Evolutionary conservation across 2,888 invertebrate genomes (phyloP).

Genomic region (Zygaena filipendulae): DNA sequence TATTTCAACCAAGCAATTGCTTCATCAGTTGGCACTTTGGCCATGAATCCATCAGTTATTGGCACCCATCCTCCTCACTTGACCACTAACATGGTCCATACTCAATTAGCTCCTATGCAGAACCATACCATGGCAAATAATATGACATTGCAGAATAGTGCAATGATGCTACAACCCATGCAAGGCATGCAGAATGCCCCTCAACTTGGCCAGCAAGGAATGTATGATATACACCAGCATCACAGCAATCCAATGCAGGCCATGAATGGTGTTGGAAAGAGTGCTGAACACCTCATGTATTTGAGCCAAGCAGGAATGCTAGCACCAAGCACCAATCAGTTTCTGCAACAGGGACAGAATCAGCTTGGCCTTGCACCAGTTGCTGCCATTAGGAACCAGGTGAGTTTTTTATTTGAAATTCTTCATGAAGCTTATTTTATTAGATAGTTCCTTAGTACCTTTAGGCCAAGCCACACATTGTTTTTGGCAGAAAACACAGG

Average conservation of each 20-base stretch:
- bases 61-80: slow-evolving; percentile 57
- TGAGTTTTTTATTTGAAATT: slow-evolving; percentile 27
- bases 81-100: slow-evolving; percentile 62
- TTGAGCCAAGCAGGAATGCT: slow-evolving; percentile 64
- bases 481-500: slow-evolving; percentile 9
- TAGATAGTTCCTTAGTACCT: background rate
- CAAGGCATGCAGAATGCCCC: slow-evolving; percentile 63
- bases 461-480: background rate
- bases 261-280: slow-evolving; percentile 62
- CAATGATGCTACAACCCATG: slow-evolving; percentile 59
- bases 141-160: slow-evolving; percentile 52
- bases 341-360: slow-evolving; percentile 72
- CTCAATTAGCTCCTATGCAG: slow-evolving; percentile 63
- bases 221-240: slow-evolving; percentile 61
- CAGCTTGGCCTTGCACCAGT: slow-evolving; percentile 64
- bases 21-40: slow-evolving; percentile 56
- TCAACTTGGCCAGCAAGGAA: slow-evolving; percentile 60
- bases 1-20: slow-evolving; percentile 58
- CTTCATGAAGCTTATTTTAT: background rate
- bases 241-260: slow-evolving; percentile 58
- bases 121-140: slow-evolving; percentile 56
- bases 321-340: slow-evolving; percentile 70
- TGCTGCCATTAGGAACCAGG: slow-evolving; percentile 59
- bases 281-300: slow-evolving; percentile 62
- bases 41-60: slow-evolving; percentile 57